A percentile compares a stretch with the other conserved stretches of the same genome.
phyloP scores from a whole-genome alignment of 2,888 invertebrate genomes.

The Pristionchus mayeri region DNA sequence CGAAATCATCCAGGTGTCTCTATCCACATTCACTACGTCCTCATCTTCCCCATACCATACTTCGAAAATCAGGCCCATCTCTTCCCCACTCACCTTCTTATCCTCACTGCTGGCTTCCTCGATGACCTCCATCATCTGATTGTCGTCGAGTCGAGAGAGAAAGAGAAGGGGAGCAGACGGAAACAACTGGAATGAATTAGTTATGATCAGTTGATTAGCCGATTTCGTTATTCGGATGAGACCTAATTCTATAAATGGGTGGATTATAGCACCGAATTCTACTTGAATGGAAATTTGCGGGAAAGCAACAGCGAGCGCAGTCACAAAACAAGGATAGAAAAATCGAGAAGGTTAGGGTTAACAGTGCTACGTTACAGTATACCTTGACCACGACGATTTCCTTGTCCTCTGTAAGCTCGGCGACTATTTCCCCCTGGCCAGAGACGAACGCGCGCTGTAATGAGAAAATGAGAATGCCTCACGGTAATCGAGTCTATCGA shows the following conservation, averaged over 20 bases:
- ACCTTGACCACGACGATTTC: conserved; percentile 7
- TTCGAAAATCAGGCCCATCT: neutral
- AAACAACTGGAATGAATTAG: neutral
- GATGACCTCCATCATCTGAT: conserved; percentile 1
- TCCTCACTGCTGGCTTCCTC: neutral
- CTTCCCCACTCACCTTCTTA: neutral
- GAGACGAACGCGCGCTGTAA: neutral
- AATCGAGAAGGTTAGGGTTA: too few species aligned
- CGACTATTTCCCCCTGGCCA: neutral
- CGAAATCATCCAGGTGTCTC: too few species aligned
- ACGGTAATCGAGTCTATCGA: neutral
- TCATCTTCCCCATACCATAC: neutral
- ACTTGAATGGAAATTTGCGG: too few species aligned
- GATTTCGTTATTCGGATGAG: too few species aligned
- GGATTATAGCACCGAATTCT: too few species aligned
- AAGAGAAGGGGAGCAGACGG: neutral
- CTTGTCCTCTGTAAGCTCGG: neutral
- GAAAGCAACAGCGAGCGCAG: too few species aligned
- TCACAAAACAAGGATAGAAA: too few species aligned
- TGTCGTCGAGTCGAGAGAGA: conserved; percentile 10
- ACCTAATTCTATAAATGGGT: too few species aligned
- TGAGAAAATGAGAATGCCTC: neutral
- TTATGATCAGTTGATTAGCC: too few species aligned
- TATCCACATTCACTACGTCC: too few species aligned
- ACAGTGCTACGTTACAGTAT: too few species aligned